Conservation (phyloP, 2,797 vertebrate genomes). For the Phalloptychus januarius region DNA sequence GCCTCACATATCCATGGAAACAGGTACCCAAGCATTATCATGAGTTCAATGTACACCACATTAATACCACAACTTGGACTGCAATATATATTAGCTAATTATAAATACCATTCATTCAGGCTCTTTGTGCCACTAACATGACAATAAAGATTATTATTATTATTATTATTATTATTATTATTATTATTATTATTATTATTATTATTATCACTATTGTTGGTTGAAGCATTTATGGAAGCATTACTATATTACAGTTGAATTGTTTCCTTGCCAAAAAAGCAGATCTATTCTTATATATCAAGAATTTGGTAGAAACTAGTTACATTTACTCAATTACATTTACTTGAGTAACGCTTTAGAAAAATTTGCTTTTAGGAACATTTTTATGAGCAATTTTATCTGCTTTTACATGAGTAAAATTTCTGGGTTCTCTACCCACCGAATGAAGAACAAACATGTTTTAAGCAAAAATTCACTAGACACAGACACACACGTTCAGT, state of each 20-base stretch:
- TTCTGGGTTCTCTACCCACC: too few species aligned
- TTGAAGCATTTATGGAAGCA: background rate
- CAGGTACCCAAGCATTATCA: slow-evolving; percentile 80
- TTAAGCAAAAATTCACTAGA: too few species aligned
- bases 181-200: background rate
- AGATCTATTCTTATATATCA: background rate
- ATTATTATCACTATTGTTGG: background rate
- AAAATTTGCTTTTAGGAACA: too few species aligned
- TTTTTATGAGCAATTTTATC: too few species aligned
- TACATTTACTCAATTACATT: too few species aligned
- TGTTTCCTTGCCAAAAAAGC: background rate
- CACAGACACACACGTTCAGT: too few species aligned
- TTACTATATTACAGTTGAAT: background rate
- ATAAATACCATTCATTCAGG: background rate
- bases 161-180: background rate
- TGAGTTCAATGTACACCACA: background rate
- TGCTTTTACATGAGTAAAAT: too few species aligned
- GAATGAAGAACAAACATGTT: too few species aligned
- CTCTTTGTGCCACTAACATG: background rate
- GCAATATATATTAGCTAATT: background rate
- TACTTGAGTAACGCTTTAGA: too few species aligned
- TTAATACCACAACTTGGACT: background rate
- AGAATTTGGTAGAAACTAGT: too few species aligned
- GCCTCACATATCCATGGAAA: slow-evolving; percentile 97
- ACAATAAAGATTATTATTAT: too few species aligned